Evolutionary conservation across 2,113 vertebrate genomes (phyloP), one percentile per base, ranked within the genome.

Genomic region (Myrmophylax atrothorax): DNA sequence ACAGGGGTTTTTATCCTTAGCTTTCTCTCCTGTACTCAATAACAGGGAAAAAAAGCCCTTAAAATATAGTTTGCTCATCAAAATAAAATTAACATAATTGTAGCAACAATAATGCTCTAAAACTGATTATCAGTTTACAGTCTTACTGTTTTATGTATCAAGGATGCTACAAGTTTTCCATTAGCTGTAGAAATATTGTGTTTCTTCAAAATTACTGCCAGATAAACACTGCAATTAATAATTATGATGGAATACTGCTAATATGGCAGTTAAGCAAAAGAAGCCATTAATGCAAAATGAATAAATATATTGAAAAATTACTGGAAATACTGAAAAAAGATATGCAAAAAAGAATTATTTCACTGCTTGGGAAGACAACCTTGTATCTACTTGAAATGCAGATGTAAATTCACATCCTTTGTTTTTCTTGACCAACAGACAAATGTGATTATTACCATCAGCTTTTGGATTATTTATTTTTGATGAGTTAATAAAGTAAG

Each of bases 81-180:
- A 93, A 95, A 92, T 62, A 78, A 89, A 91, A 92, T 88, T 78
- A 93, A 75, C 60, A 60, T 33, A 46, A 72, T 52, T 82, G 42
- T 8, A 91, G 40, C n/a, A 66, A 46, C 66, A 91, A 44, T 56
- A 80, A 89, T 1, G 2, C 19, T 73, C 72, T 89, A 66, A 73
- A 86, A 90, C 40, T 66, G 35, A 73, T 50, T 86, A 58, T 56
- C 33, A 55, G 40, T 90, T 92, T 85, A 74, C 60, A 66, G 35
- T 78, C 67, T 79, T 76, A 74, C 25, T 62, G 22, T 72, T 37
- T 40, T 59, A 67, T 47, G 24, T 46, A 91, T 64, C 60, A 40
- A 46, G 49, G 40, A 69, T 35, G 42, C 53, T 80, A 49, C 55
- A 94, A 84, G 64, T 68, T 91, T 76, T 76, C 89, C 70, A 84